Conservation (phyloP, 2,113 vertebrate species). For the Catharus minimus region DNA sequence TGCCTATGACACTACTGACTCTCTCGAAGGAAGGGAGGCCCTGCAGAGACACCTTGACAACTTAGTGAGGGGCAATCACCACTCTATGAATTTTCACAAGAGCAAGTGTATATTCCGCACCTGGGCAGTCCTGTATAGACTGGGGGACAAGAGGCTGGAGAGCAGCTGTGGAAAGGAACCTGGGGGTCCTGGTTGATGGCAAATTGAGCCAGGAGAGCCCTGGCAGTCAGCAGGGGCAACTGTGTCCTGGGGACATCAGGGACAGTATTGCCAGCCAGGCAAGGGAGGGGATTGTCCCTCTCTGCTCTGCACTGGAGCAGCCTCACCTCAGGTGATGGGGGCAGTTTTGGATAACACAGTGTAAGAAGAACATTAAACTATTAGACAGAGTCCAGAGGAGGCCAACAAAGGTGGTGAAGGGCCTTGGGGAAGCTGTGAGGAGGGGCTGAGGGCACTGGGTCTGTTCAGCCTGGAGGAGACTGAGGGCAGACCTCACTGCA, state of each 20-base stretch:
- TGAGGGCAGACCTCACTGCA: background rate
- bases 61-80: background rate
- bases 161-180: background rate
- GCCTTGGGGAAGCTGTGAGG: too few species aligned
- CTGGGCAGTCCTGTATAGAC: background rate
- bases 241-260: background rate
- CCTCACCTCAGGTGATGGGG: background rate
- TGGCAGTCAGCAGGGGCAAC: accelerated
- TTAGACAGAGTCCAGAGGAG: too few species aligned
- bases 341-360: too few species aligned
- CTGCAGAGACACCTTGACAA: background rate
- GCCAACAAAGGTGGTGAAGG: too few species aligned
- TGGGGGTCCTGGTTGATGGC: background rate
- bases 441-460: too few species aligned
- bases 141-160: background rate
- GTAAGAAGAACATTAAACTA: too few species aligned
- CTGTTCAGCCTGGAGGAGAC: too few species aligned
- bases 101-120: background rate
- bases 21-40: background rate
- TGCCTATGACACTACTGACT: background rate
- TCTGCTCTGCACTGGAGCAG: accelerated
- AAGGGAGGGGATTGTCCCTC: background rate
- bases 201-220: background rate
- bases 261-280: accelerated
- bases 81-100: background rate